Percentiles rank a stretch among this genome's conserved stretches.
Evolutionary conservation across 1,140 invertebrate genomes (phyloP).

Genomic region (Zaprionus nigranus): DNA sequence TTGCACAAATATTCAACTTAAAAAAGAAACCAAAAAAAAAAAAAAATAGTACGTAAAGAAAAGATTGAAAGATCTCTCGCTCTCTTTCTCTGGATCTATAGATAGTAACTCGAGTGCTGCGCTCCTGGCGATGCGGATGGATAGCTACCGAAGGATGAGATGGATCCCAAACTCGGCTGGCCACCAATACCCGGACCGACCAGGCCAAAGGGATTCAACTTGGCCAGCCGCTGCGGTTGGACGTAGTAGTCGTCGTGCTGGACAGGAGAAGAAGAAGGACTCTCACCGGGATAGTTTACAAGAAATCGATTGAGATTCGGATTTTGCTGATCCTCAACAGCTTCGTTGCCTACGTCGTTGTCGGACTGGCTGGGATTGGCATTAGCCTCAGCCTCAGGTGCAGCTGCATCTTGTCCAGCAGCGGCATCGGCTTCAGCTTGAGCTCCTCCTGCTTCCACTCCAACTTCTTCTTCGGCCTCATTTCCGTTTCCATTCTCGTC

Average conservation of each 20-base stretch:
- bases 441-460: not conserved
- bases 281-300: slow-evolving; percentile 38
- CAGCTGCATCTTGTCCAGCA: not conserved
- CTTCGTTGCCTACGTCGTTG: not conserved
- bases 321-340: not conserved
- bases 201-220: slow-evolving; percentile 13
- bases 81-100: not conserved
- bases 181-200: not conserved
- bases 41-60: not conserved
- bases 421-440: not conserved
- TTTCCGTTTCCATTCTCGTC: slow-evolving; percentile 9
- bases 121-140: slow-evolving; percentile 20
- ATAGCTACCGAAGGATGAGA: slow-evolving; percentile 10
- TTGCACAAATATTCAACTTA: slow-evolving; percentile 7
- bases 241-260: slow-evolving; percentile 3
- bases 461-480: not conserved
- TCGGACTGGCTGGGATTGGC: not conserved
- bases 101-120: slow-evolving; percentile 32
- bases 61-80: not conserved
- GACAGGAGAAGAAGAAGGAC: not conserved
- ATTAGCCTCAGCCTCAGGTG: not conserved
- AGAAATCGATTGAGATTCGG: slow-evolving; percentile 15
- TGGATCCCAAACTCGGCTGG: not conserved
- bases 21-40: slow-evolving; percentile 28
- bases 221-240: slow-evolving; percentile 2